Conservation (phyloP, 2,113 vertebrate species). For the Panurus biarmicus region DNA sequence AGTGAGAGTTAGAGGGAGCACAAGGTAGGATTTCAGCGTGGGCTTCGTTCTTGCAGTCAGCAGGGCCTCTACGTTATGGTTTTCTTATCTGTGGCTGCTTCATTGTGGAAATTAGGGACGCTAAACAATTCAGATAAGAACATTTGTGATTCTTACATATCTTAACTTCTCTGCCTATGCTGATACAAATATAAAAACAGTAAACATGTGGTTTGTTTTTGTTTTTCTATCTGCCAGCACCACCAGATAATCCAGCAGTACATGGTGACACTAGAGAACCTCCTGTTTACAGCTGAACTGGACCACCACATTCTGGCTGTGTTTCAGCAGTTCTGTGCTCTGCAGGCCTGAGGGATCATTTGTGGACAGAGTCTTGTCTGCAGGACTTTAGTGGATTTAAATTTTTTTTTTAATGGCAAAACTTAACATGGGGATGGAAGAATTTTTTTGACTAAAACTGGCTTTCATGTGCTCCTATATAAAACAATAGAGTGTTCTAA, state of each 20-base stretch:
- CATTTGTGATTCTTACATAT: not conserved
- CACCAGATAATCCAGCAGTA: slow-evolving; percentile 97
- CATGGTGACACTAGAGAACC: slow-evolving; percentile 96
- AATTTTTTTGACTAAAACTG: slow-evolving; percentile 43
- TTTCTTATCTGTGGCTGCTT: not conserved
- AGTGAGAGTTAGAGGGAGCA: not conserved
- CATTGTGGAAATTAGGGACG: not conserved
- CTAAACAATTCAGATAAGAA: not conserved
- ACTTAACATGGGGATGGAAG: slow-evolving; percentile 36
- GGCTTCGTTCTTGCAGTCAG: not conserved
- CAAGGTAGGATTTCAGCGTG: not conserved
- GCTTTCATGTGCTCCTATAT: slow-evolving; percentile 40
- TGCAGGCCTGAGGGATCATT: slow-evolving; percentile 80
- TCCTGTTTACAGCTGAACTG: slow-evolving; percentile 95
- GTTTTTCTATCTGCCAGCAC: slow-evolving; percentile 74
- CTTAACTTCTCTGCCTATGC: not conserved
- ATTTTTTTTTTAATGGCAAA: slow-evolving; percentile 10
- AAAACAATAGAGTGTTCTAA: slow-evolving; percentile 25
- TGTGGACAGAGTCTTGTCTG: not conserved
- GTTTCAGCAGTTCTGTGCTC: slow-evolving; percentile 97
- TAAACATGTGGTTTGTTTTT: not conserved
- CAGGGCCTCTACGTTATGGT: not conserved
- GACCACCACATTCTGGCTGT: slow-evolving; percentile 95
- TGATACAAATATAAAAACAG: not conserved
- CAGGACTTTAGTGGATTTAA: slow-evolving; percentile 14